A percentile compares a stretch with the other conserved stretches of the same genome.
Evolutionary conservation across 2,797 vertebrate species (phyloP).

Genomic region (Falco peregrinus): DNA sequence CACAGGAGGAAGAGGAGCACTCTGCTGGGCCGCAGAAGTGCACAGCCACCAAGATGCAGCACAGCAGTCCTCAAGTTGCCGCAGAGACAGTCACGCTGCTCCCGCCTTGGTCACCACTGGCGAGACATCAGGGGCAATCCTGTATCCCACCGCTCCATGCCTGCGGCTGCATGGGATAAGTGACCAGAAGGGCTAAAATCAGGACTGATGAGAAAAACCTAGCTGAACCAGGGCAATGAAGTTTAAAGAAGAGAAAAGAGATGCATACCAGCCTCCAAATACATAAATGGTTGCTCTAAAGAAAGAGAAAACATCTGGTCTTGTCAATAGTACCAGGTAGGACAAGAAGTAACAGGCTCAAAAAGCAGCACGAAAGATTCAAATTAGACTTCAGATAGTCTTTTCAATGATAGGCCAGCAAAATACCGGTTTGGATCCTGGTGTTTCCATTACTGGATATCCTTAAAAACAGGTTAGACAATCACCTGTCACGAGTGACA

Average conservation of each 20-base stretch:
- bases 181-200: background rate
- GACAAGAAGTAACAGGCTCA: background rate
- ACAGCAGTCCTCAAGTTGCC: rapidly evolving
- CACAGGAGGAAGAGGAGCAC: background rate
- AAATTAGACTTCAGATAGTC: background rate
- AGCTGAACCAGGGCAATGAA: background rate
- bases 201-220: background rate
- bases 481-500: background rate
- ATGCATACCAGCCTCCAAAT: background rate
- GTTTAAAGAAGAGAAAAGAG: background rate
- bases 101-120: background rate
- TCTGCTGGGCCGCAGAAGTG: background rate
- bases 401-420: background rate
- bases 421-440: background rate
- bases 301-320: background rate
- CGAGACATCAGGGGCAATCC: rapidly evolving
- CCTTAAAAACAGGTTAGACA: background rate
- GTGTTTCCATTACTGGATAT: background rate
- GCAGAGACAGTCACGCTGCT: background rate
- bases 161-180: background rate
- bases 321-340: background rate
- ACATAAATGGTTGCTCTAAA: background rate
- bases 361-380: background rate
- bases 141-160: rapidly evolving
- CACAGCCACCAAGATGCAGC: background rate